Conservation (phyloP, 2,888 invertebrate species). For the Thera britannica region DNA sequence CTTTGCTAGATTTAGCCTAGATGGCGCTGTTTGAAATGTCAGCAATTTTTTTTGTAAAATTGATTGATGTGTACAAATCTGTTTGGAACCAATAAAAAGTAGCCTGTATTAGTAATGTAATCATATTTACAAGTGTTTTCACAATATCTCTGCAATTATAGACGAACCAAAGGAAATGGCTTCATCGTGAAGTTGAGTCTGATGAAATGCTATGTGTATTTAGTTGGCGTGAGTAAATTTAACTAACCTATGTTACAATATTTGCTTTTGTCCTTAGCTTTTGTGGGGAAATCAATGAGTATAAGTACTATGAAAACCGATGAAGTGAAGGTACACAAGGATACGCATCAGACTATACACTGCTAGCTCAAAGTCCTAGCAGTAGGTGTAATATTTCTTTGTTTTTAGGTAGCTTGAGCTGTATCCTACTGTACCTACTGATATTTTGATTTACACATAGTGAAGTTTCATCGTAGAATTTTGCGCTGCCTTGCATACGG, state of each 20-base stretch:
- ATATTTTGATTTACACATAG: no score
- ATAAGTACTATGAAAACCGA: background rate
- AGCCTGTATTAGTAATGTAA: conserved; percentile 6
- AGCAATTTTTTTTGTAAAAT: no score
- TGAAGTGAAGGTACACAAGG: no score
- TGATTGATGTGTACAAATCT: background rate
- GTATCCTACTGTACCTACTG: no score
- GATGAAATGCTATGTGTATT: conserved; percentile 21
- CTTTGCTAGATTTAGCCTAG: no score
- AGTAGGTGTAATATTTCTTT: no score
- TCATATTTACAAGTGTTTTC: conserved; percentile 20
- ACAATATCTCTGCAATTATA: conserved; percentile 30
- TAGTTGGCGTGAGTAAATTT: conserved; percentile 15
- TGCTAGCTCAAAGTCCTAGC: no score
- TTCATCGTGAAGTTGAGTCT: conserved; percentile 26
- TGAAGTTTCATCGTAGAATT: no score
- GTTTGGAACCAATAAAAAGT: background rate
- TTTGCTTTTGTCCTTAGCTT: conserved; percentile 23
- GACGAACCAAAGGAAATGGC: conserved; percentile 27
- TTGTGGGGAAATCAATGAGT: conserved; percentile 5
- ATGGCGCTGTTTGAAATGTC: no score
- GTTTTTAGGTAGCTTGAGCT: no score
- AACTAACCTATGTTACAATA: conserved; percentile 18
- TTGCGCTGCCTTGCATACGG: no score
- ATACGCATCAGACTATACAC: no score